Evolutionary conservation across 2,888 invertebrate genomes (phyloP), one percentile per base, ranked within the genome.

Genomic region (Neoascia interrupta): DNA sequence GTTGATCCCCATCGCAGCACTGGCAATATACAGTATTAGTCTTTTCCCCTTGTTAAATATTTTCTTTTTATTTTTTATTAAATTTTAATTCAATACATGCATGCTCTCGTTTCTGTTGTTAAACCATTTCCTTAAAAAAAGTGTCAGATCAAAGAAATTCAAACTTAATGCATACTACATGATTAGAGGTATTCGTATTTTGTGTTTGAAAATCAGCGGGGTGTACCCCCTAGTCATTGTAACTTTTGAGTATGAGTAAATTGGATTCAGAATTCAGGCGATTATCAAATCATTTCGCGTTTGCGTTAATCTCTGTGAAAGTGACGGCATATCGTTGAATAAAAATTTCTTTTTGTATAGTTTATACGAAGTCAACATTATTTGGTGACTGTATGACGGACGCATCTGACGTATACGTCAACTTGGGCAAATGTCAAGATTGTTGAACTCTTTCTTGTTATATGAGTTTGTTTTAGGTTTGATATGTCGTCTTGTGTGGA

Each of bases 371-470:
- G 10, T n/a, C n/a, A n/a, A n/a, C n/a, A n/a, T n/a, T n/a, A 26
- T 10, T 8, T 56, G 53, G 26, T 34, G 23, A 16, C 34, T 43
- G 18, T 23, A n/a, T 39, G 39, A 60, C 26, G 53, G 21, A 15
- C 36, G 36, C 5, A 23, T 16, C 21, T 49, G 54, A 56, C 51
- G 19, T 56, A n/a, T n/a, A n/a, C n/a, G n/a, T n/a, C 56, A 31
- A 47, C n/a, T 75, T 69, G 51, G 43, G 75, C 69, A 75, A 64
- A 51, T 63, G 69, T 69, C 63, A 69, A 63, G 56, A 75, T 37
- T 66, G 49, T 61, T 61, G 60, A 74, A 66, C 69, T 56, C 47
- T 73, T 56, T 11, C 23, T 47, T 23, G 13, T 1, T 28, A 1
- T 21, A 28, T 31, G 41, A 1, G 15, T 61, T 53, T 70, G 37